These are phyloP conservation scores for Drosophila parabipectinata DNA, from an alignment of 1,140 invertebrate genomes.

Conservation along the genomic window DNA sequence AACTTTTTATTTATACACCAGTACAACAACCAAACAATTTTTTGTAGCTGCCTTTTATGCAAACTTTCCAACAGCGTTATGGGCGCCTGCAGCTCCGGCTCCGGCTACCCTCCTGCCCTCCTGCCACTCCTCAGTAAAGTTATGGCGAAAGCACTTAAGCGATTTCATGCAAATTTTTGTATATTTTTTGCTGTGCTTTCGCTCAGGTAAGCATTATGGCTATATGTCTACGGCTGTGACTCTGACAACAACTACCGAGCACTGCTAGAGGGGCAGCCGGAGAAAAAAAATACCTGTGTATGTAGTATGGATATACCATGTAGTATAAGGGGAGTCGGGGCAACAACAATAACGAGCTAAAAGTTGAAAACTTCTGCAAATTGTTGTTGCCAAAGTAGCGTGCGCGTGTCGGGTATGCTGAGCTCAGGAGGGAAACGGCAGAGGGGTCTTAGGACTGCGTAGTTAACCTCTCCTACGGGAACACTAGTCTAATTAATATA, in stretches of 20 bases:
- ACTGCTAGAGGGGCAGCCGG: slow-evolving; percentile 33
- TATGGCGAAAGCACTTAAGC: slow-evolving; percentile 74
- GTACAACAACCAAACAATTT: slow-evolving; percentile 28
- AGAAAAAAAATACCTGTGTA: slow-evolving; percentile 41
- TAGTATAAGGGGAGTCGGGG: background rate
- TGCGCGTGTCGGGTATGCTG: slow-evolving; percentile 26
- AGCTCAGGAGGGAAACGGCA: background rate
- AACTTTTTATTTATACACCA: slow-evolving; percentile 48
- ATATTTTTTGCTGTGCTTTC: slow-evolving; percentile 49
- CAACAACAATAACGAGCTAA: slow-evolving; percentile 41
- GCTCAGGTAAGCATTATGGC: slow-evolving; percentile 79
- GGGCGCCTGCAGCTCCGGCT: slow-evolving; percentile 12
- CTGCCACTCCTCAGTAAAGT: slow-evolving; percentile 41
- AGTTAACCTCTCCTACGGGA: slow-evolving; percentile 1
- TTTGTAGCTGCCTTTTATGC: slow-evolving; percentile 36
- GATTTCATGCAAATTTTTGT: slow-evolving; percentile 74
- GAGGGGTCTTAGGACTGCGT: background rate
- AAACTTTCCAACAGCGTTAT: slow-evolving; percentile 35
- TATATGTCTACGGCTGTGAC: slow-evolving; percentile 63
- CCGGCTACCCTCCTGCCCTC: slow-evolving; percentile 4
- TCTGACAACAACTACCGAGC: slow-evolving; percentile 47
- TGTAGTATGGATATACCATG: background rate
- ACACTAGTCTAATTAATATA: background rate
- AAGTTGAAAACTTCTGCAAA: slow-evolving; percentile 54
- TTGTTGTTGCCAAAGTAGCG: slow-evolving; percentile 22